These are phyloP conservation scores for Scomber scombrus DNA, from an alignment of 2,113 vertebrate species.

Conservation along the genomic window DNA sequence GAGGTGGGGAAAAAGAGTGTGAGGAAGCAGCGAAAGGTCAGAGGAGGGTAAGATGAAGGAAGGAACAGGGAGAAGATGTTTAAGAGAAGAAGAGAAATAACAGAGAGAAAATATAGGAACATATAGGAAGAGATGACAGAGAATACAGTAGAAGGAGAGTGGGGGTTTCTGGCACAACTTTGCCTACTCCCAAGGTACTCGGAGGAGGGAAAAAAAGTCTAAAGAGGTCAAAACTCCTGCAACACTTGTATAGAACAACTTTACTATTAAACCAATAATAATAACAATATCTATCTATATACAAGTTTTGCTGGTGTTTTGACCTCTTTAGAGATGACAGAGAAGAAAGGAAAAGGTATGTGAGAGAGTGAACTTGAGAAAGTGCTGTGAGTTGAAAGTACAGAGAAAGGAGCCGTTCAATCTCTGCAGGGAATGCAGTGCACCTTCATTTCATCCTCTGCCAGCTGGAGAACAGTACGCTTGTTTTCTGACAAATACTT, in stretches of 20 bases:
- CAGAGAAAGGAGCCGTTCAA: conserved; percentile 3
- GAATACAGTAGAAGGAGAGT: no score
- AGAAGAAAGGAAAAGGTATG: not conserved
- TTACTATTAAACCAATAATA: no score
- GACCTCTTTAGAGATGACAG: not conserved
- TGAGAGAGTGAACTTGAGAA: not conserved
- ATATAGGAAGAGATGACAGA: not conserved
- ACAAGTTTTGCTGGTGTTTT: no score
- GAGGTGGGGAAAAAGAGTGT: conserved; percentile 21
- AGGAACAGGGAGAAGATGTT: not conserved
- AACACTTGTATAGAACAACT: no score
- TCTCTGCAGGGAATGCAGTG: conserved; percentile 34
- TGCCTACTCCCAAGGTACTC: no score
- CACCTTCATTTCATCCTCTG: conserved; percentile 40
- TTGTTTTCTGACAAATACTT: conserved; percentile 42
- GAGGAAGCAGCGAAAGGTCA: conserved; percentile 13
- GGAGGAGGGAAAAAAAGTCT: no score
- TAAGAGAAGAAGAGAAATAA: not conserved
- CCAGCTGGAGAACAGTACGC: conserved; percentile 41
- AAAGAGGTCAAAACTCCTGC: no score
- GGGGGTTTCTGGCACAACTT: no score
- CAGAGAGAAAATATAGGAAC: not conserved
- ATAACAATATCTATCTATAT: no score
- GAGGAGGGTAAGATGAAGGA: conserved; percentile 13
- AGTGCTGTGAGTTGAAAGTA: not conserved